These are phyloP conservation scores for Schizopygopsis pylzovi DNA, from an alignment of 2,797 vertebrate genomes.

Conservation along the genomic window DNA sequence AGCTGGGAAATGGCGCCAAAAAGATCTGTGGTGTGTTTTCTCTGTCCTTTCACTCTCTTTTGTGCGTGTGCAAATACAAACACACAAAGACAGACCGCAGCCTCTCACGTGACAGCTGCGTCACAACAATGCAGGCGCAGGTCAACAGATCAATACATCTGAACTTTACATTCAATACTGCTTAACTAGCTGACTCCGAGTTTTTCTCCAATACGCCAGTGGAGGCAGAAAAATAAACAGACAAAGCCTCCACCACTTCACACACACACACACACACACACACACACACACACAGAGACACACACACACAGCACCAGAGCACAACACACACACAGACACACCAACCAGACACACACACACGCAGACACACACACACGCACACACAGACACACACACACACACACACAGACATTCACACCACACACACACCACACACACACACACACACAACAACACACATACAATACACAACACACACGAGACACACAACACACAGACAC, in stretches of 20 bases:
- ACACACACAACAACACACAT: too few relatives aligned
- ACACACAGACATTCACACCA: too few relatives aligned
- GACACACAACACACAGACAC: too few relatives aligned
- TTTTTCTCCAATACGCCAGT: neutral
- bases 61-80: constrained; percentile 39
- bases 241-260: constrained; percentile 4
- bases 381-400: too few relatives aligned
- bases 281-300: neutral
- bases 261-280: constrained; percentile 18
- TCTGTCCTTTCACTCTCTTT: constrained; percentile 48
- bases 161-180: constrained; percentile 10
- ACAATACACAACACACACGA: too few relatives aligned
- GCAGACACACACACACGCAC: too few relatives aligned
- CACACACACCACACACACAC: too few relatives aligned
- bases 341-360: too few relatives aligned
- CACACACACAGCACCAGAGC: too few relatives aligned
- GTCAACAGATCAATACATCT: constrained; percentile 30
- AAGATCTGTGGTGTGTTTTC: constrained; percentile 29
- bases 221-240: constrained; percentile 9
- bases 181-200: neutral
- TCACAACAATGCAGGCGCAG: constrained; percentile 23
- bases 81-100: constrained; percentile 21
- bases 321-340: too few relatives aligned
- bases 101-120: constrained; percentile 36
- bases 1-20: constrained; percentile 65